These are phyloP conservation scores for Semotilus atromaculatus DNA, from an alignment of 2,797 vertebrate genomes.

Conservation along the genomic window DNA sequence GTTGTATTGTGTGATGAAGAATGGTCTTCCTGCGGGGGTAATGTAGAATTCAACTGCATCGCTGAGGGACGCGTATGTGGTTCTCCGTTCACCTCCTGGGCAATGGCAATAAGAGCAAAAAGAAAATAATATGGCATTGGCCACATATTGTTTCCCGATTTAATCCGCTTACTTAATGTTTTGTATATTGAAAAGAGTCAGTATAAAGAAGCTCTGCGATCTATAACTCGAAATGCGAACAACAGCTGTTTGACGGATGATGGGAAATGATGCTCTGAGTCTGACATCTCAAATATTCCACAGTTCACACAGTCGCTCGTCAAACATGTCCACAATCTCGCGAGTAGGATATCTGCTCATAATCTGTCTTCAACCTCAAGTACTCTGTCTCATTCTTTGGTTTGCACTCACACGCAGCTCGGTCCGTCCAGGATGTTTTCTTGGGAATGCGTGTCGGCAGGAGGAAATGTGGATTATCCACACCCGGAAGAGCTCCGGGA, in stretches of 20 bases:
- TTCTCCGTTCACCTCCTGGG: constrained; percentile 64
- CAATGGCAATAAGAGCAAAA: constrained; percentile 63
- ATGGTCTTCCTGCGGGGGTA: constrained; percentile 50
- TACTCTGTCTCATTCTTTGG: not conserved
- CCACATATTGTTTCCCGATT: constrained; percentile 62
- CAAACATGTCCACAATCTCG: constrained; percentile 1
- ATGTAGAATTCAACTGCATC: constrained; percentile 70
- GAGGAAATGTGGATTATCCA: constrained; percentile 69
- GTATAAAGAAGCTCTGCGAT: not conserved
- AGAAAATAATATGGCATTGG: constrained; percentile 43
- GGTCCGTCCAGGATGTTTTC: constrained; percentile 48
- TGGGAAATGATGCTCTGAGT: constrained; percentile 22
- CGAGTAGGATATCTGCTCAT: not conserved
- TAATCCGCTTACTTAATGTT: not conserved
- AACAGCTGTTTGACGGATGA: constrained; percentile 22
- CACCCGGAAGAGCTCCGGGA: constrained; percentile 73
- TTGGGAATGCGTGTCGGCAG: constrained; percentile 58
- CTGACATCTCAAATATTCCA: constrained; percentile 14
- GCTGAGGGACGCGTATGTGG: constrained; percentile 62
- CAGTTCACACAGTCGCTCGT: not conserved
- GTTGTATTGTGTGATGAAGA: constrained; percentile 63
- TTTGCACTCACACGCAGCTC: not conserved
- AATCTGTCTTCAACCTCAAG: constrained; percentile 3
- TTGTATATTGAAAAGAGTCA: not conserved
- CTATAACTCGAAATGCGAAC: not conserved